Base-by-base conservation (phyloP, 1,140 invertebrate genomes). In the Argopecten irradians region DNA sequence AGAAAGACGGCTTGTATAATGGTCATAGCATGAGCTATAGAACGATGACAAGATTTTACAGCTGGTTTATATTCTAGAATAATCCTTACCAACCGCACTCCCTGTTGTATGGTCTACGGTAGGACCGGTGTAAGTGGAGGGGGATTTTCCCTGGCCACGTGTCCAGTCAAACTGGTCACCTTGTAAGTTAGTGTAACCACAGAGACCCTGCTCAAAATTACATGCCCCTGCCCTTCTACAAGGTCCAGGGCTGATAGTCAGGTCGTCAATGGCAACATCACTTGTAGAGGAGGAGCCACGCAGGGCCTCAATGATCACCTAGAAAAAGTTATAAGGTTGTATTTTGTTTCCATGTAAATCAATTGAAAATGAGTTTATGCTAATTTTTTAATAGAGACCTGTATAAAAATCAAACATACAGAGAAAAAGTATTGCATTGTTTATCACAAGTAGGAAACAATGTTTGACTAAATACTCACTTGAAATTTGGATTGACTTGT, bases 181-280 rank as follows among this genome's bases (percentile, higher is more conserved):
- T 5, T 89, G 55, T 0, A 93, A 55, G 87, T 95, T 94, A 11
- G 89, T 89, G 89, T 91, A 95, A 32, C 92, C 90, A 91, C 95
- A 95, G 0, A 94, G 82, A 46, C 90, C 94, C 11, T 88, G 88
- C 55, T 94, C 92, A 90, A 95, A 95, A 88, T 91, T 88, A 91
- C 94, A 95, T n/a, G 90, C 84, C 3, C 84, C 93, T 87, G 91
- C 88, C 13, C 41, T 19, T 14, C 90, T 55, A 86, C 92, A 93
- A 16, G 84, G 34, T 16, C 88, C 93, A 82, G 86, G 34, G 33
- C 82, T 85, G 34, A 93, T 87, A n/a, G 41, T 89, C 39, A 97
- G 96, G 88, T 97, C 97, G 93, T 97, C 97, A 34, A 97, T 96
- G 14, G 97, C 97, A 92, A 97, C 97, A 90, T 97, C 97, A 36